Evolutionary conservation across 2,113 vertebrate genomes (phyloP), one percentile per base, ranked within the genome.

Genomic region (Drymodes brunneopygia): DNA sequence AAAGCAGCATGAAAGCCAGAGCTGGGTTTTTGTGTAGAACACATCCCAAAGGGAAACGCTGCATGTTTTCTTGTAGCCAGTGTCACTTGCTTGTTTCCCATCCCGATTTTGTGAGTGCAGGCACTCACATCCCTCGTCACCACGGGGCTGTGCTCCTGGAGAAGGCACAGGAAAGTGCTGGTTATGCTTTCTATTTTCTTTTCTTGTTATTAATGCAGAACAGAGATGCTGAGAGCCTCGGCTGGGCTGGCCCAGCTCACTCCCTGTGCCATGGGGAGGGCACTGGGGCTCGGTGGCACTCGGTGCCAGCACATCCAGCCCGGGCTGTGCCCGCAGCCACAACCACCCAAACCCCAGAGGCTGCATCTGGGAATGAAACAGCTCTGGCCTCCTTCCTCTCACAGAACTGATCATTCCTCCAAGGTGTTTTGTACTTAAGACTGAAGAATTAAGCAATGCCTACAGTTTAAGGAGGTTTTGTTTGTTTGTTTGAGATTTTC

Each of bases 401-500:
- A 24, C 23, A 72, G 77, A 89, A 53, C 7, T 44, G 66, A 36
- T 31, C 47, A 31, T 44, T 92, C 78, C 75, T 90, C 35, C 9
- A 21, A 77, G 91, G 91, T 93, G 73, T 73, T 88, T 74, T 78
- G 69, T 64, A 38, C 57, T 71, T 12, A 38, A 31, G 67, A 44
- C 72, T 66, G 82, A 73, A 28, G 69, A 96, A 82, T 56, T 56
- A 75, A 94, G 75, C 61, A 75, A 48, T n/a, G 48, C 28, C 38
- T 56, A 48, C 0, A 2, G 69, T 70, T 93, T 85, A 40, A 90
- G 50, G 56, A 24, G 11, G 4, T 57, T 91, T 92, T 93, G 65
- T 93, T 94, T 89, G 90, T 81, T 93, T 95, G 87, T 61, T 75
- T 88, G 81, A 88, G 48, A 53, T 94, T 86, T 94, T 92, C 77